Percentiles rank a stretch among this genome's conserved stretches.
These are phyloP conservation scores for Molossus alvarezi DNA, from an alignment of 2,797 vertebrate genomes.

Conservation along the genomic window DNA sequence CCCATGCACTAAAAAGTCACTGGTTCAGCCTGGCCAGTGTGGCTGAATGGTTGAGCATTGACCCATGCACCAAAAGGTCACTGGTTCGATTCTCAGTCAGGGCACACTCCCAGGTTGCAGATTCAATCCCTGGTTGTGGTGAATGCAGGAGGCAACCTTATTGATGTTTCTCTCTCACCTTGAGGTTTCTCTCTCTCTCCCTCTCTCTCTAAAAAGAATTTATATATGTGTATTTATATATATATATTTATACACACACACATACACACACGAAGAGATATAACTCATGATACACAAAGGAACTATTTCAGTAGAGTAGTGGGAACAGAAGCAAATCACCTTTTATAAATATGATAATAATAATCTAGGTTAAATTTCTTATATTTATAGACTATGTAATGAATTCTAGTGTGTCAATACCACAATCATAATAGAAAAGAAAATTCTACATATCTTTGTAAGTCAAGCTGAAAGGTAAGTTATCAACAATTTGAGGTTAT, in stretches of 20 bases:
- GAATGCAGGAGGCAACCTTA: neutral
- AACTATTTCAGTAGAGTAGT: neutral
- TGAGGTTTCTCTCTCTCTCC: neutral
- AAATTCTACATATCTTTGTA: neutral
- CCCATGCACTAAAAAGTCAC: neutral
- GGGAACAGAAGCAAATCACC: neutral
- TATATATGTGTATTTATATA: too few relatives aligned
- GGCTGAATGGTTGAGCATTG: neutral
- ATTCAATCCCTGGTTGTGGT: neutral
- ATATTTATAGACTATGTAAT: neutral
- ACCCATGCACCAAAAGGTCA: neutral
- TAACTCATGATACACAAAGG: neutral
- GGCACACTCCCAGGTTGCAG: neutral
- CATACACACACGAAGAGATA: neutral
- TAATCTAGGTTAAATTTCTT: slow-evolving; percentile 17
- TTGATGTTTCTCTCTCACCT: neutral
- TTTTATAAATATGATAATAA: slow-evolving; percentile 21
- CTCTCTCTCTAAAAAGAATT: neutral
- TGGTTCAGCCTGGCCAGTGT: neutral
- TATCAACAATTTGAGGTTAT: neutral
- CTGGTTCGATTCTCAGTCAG: neutral
- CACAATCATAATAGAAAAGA: slow-evolving; percentile 16
- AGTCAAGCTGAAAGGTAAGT: neutral
- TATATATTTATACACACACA: neutral
- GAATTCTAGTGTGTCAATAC: slow-evolving; percentile 12